Conservation (phyloP, 2,888 invertebrate species). For the Ametastegia equiseti region DNA sequence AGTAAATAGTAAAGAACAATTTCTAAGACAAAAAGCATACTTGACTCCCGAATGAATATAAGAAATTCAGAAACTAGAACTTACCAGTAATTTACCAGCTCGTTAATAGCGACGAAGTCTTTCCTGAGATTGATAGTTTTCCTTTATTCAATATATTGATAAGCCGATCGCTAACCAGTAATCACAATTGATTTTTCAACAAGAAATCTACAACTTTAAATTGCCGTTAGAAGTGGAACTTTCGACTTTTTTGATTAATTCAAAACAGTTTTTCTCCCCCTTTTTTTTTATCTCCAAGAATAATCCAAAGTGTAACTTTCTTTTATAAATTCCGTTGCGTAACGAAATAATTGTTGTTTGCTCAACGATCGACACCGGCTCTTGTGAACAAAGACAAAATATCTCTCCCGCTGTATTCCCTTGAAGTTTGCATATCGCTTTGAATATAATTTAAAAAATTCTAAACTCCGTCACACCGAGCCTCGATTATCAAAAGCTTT, state of each 20-base stretch:
- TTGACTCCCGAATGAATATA: background rate
- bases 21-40: background rate
- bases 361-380: background rate
- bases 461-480: background rate
- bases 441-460: background rate
- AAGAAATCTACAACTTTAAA: background rate
- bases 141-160: constrained; percentile 3
- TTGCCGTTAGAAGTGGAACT: background rate
- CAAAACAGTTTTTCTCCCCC: too few species aligned
- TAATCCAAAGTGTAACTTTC: background rate
- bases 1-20: background rate
- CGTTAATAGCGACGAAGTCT: background rate
- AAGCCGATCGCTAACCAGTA: background rate
- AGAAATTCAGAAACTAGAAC: background rate
- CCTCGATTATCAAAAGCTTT: background rate
- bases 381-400: background rate
- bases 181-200: constrained; percentile 16
- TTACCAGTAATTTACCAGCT: background rate
- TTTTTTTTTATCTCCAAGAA: background rate
- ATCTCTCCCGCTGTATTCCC: background rate
- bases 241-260: background rate
- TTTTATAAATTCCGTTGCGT: background rate
- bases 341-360: background rate
- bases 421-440: background rate
- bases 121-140: background rate